These are phyloP conservation scores for Platycheirus rosarum DNA, from an alignment of 2,888 invertebrate species.

Conservation along the genomic window DNA sequence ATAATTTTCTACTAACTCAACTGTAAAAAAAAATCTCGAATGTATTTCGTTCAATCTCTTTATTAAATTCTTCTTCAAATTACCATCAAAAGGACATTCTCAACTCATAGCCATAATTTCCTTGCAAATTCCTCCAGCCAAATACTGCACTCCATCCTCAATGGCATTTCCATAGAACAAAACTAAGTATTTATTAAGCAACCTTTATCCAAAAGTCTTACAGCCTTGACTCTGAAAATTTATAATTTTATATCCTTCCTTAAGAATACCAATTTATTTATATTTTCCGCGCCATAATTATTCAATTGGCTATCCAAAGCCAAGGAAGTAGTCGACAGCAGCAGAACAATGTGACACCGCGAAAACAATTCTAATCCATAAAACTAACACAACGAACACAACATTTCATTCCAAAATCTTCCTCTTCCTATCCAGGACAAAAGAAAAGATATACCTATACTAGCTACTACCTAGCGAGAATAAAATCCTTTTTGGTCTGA, in stretches of 20 bases:
- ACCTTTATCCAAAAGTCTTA: conserved; percentile 35
- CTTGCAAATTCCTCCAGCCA: conserved; percentile 44
- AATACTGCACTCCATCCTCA: background rate
- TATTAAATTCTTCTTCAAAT: conserved; percentile 59
- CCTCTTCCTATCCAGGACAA: background rate
- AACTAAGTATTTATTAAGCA: conserved; percentile 59
- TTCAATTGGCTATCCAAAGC: conserved; percentile 57
- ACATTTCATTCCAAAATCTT: conserved; percentile 24
- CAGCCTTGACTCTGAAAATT: conserved; percentile 18
- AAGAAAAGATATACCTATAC: conserved; percentile 13
- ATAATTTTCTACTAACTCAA: conserved; percentile 3
- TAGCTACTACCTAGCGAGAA: conserved; percentile 11
- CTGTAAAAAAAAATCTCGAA: background rate
- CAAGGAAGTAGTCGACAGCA: conserved; percentile 23
- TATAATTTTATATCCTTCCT: conserved; percentile 60
- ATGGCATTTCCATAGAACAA: background rate
- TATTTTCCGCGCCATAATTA: conserved; percentile 64
- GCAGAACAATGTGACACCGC: conserved; percentile 64
- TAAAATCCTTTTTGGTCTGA: conserved; percentile 54
- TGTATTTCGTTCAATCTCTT: conserved; percentile 34
- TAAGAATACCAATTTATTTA: conserved; percentile 63
- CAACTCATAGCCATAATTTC: conserved; percentile 29
- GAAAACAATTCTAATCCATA: conserved; percentile 69
- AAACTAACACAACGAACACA: conserved; percentile 36
- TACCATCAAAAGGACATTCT: conserved; percentile 53